These are phyloP conservation scores for Stenopsyche tienmushanensis DNA, from an alignment of 1,140 invertebrate species.

Conservation along the genomic window DNA sequence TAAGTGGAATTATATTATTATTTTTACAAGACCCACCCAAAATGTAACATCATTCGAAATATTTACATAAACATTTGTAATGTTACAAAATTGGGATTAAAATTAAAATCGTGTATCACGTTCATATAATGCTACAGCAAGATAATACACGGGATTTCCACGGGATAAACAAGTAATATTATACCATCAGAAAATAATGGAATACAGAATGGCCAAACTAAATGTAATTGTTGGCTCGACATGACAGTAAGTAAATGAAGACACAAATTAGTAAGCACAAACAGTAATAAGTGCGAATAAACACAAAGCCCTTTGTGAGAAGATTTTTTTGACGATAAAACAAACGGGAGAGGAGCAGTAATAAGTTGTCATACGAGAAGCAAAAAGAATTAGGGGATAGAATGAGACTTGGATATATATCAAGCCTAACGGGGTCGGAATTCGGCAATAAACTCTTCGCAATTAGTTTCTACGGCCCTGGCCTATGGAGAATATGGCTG, in stretches of 20 bases:
- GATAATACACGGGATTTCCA: too few species aligned
- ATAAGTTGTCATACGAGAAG: slow-evolving; percentile 38
- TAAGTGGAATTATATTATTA: too few species aligned
- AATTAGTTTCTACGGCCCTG: slow-evolving; percentile 33
- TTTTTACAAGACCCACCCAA: too few species aligned
- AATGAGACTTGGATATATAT: slow-evolving; percentile 34
- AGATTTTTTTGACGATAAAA: slow-evolving; percentile 2
- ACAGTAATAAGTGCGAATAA: slow-evolving; percentile 33
- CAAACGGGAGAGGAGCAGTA: slow-evolving; percentile 23
- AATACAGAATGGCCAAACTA: too few species aligned
- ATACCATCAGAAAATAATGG: too few species aligned
- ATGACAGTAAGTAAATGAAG: slow-evolving; percentile 23
- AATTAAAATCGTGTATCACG: too few species aligned
- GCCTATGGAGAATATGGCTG: not conserved
- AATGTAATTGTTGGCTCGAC: too few species aligned
- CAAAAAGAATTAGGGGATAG: slow-evolving; percentile 28
- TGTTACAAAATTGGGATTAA: too few species aligned
- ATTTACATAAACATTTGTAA: too few species aligned
- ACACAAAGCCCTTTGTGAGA: slow-evolving; percentile 10
- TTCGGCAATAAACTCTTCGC: slow-evolving; percentile 38
- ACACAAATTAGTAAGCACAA: slow-evolving; percentile 29
- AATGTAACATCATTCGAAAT: too few species aligned
- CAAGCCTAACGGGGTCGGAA: slow-evolving; percentile 34
- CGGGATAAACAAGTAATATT: too few species aligned
- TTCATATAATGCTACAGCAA: too few species aligned